Conservation (phyloP, 2,113 vertebrate species). For the Atherinomorus stipes region DNA sequence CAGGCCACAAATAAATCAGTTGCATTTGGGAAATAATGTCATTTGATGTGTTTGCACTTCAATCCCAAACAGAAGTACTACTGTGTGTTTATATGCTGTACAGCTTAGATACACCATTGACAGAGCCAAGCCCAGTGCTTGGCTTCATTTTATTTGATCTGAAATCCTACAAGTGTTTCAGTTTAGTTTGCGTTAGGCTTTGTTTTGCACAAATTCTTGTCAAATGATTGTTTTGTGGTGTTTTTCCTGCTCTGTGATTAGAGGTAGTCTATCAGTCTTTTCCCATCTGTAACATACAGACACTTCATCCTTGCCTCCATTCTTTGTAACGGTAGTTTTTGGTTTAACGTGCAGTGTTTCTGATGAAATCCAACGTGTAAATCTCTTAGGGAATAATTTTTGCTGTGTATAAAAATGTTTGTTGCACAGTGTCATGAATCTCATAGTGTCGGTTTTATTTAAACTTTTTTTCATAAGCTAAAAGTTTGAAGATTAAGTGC, state of each 20-base stretch:
- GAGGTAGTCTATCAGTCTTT: slow-evolving; percentile 9
- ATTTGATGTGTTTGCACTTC: slow-evolving; percentile 25
- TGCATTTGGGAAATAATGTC: slow-evolving; percentile 15
- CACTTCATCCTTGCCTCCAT: slow-evolving; percentile 27
- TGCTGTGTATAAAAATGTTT: slow-evolving; percentile 15
- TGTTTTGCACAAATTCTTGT: slow-evolving; percentile 32
- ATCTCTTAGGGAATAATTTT: neutral
- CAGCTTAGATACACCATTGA: neutral
- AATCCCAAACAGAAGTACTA: slow-evolving; percentile 16
- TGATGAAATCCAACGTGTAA: slow-evolving; percentile 43
- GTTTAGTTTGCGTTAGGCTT: slow-evolving; percentile 16
- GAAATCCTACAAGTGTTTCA: neutral
- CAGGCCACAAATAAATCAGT: slow-evolving; percentile 8
- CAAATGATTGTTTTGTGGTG: neutral
- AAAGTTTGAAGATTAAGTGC: slow-evolving; percentile 36
- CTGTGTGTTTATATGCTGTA: slow-evolving; percentile 6
- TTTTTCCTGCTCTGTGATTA: neutral
- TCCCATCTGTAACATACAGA: slow-evolving; percentile 29
- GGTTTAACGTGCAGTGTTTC: slow-evolving; percentile 41
- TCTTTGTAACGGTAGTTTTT: slow-evolving; percentile 20
- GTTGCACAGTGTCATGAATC: slow-evolving; percentile 34
- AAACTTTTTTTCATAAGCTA: slow-evolving; percentile 28
- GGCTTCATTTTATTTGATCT: slow-evolving; percentile 1
- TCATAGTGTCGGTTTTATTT: slow-evolving; percentile 40
- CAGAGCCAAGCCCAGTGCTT: neutral